Conservation (phyloP, 2,888 invertebrate genomes). For the Rhagonycha lutea region DNA sequence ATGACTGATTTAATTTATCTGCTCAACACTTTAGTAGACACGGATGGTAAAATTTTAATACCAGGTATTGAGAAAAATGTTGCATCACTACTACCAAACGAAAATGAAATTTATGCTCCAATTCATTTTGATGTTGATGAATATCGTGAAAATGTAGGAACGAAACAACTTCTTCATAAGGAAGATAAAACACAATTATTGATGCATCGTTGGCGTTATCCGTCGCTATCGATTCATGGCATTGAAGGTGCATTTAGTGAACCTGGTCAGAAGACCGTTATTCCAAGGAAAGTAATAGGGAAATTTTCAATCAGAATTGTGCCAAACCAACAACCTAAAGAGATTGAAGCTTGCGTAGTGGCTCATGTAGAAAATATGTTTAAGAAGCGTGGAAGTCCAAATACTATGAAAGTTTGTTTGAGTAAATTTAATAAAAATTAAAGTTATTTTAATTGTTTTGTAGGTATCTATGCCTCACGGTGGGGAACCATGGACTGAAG, state of each 20-base stretch:
- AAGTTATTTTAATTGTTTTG: conserved; percentile 27
- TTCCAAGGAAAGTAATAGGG: conserved; percentile 89
- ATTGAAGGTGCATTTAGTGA: conserved; percentile 95
- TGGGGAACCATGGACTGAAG: conserved; percentile 91
- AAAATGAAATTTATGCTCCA: conserved; percentile 72
- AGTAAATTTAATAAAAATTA: background rate
- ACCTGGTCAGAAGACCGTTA: conserved; percentile 93
- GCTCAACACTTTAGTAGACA: conserved; percentile 81
- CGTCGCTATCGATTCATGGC: conserved; percentile 85
- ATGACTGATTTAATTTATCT: conserved; percentile 90
- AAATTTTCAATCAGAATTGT: conserved; percentile 97
- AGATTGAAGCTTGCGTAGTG: conserved; percentile 79
- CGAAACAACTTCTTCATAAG: conserved; percentile 70
- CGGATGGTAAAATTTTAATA: conserved; percentile 83
- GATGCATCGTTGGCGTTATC: conserved; percentile 95
- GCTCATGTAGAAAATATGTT: conserved; percentile 79
- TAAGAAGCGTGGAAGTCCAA: conserved; percentile 80
- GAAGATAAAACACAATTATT: conserved; percentile 81
- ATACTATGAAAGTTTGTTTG: conserved; percentile 72
- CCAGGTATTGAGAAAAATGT: conserved; percentile 86
- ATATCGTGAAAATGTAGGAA: conserved; percentile 76
- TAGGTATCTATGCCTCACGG: conserved; percentile 64
- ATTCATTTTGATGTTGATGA: conserved; percentile 87
- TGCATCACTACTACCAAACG: conserved; percentile 68
- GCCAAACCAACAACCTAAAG: conserved; percentile 87